phyloP scores from a whole-genome alignment of 2,797 vertebrate species.

The Acanthornis magna region DNA sequence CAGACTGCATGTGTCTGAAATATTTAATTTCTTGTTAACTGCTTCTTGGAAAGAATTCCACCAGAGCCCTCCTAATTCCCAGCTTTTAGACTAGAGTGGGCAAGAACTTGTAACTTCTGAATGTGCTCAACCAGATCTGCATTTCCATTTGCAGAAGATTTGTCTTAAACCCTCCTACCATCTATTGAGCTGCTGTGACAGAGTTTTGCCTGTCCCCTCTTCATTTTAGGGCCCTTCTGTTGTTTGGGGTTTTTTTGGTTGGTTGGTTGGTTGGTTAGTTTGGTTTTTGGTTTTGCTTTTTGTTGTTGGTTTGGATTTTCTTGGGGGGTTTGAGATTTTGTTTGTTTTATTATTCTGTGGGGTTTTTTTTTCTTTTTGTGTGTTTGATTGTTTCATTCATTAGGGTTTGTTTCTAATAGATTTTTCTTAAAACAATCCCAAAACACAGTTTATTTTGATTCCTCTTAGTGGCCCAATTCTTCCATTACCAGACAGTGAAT shows the following conservation, averaged over 20 bases:
- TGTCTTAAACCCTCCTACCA: neutral
- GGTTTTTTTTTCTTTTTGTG: neutral
- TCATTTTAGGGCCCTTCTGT: neutral
- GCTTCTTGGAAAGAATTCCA: neutral
- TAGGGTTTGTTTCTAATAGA: neutral
- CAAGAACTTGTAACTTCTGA: neutral
- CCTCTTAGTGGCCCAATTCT: neutral
- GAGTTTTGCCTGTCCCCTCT: neutral
- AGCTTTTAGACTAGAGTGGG: neutral
- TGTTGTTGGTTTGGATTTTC: neutral
- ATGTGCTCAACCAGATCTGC: neutral
- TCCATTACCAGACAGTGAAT: neutral
- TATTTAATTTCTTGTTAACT: slow-evolving; percentile 17
- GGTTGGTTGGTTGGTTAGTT: too few species aligned
- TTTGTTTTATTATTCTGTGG: neutral
- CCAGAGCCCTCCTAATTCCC: neutral
- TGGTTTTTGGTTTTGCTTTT: neutral
- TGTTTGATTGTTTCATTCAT: neutral
- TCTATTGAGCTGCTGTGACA: neutral
- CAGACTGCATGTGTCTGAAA: neutral
- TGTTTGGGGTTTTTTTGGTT: too few species aligned
- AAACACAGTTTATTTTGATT: neutral
- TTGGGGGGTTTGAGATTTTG: neutral
- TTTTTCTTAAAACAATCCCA: neutral
- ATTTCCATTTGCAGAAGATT: neutral